Conservation (phyloP, 2,888 invertebrate species). For the Ethmia dodecea region DNA sequence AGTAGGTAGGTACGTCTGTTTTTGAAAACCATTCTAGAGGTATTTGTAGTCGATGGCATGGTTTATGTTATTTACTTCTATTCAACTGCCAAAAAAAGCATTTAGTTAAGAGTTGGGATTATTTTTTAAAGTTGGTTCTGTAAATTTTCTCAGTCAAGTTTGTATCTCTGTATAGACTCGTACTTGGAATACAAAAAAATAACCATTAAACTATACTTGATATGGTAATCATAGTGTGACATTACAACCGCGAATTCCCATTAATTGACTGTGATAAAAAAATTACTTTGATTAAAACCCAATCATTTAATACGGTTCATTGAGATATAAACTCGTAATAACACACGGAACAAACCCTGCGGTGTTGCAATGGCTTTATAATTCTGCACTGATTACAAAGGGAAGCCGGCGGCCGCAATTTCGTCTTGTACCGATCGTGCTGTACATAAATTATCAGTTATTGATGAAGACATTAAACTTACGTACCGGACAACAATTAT, state of each 20-base stretch:
- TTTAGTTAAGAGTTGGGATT: too few relatives aligned
- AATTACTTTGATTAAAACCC: constrained; percentile 18
- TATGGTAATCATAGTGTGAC: too few relatives aligned
- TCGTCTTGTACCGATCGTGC: constrained; percentile 74
- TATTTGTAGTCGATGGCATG: constrained; percentile 19
- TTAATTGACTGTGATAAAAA: too few relatives aligned
- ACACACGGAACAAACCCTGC: constrained; percentile 52
- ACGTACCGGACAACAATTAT: constrained; percentile 55
- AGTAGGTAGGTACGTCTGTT: constrained; percentile 45
- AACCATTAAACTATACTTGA: too few relatives aligned
- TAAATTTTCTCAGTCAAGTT: too few relatives aligned
- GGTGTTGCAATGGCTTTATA: constrained; percentile 72
- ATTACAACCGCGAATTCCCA: too few relatives aligned
- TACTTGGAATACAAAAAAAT: too few relatives aligned
- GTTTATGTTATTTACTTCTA: constrained; percentile 16
- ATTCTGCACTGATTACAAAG: constrained; percentile 76
- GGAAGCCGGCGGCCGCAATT: constrained; percentile 80
- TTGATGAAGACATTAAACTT: constrained; percentile 78
- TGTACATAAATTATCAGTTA: constrained; percentile 76
- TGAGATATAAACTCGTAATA: constrained; percentile 57
- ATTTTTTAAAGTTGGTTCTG: too few relatives aligned
- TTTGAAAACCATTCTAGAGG: constrained; percentile 34
- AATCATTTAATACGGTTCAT: constrained; percentile 28
- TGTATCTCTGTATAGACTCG: too few relatives aligned
- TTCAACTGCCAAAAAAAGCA: too few relatives aligned